Percentiles rank a stretch among this genome's conserved stretches.
phyloP scores from a whole-genome alignment of 1,140 invertebrate genomes.

The Drosophila arizonae region DNA sequence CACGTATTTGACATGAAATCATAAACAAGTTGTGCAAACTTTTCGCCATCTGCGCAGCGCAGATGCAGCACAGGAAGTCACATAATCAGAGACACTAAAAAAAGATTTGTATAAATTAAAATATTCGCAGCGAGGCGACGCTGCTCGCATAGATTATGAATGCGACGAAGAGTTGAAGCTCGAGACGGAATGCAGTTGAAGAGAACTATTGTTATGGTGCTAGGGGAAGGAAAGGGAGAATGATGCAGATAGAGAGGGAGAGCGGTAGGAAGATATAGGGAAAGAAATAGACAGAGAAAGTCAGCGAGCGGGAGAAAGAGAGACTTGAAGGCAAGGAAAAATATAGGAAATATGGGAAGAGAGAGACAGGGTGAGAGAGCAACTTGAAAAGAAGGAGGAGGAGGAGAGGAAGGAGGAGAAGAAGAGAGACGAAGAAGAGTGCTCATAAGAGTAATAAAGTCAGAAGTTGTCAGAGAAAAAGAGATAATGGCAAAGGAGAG shows the following conservation, averaged over 20 bases:
- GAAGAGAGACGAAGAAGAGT: no score
- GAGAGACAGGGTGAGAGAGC: background rate
- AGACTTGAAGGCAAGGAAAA: background rate
- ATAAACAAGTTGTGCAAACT: constrained; percentile 77
- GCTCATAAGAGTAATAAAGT: no score
- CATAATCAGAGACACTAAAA: constrained; percentile 20
- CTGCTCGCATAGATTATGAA: constrained; percentile 28
- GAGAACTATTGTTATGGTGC: background rate
- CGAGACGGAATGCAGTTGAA: background rate
- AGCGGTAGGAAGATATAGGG: no score
- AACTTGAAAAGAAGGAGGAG: background rate
- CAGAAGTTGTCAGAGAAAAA: background rate
- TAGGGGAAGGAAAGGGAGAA: background rate
- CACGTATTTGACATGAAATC: constrained; percentile 78
- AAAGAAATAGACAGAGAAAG: background rate
- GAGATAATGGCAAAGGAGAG: background rate
- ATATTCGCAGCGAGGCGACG: constrained; percentile 48
- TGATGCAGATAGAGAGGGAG: background rate
- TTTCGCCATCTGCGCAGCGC: constrained; percentile 47
- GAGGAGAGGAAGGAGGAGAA: no score
- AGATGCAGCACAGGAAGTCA: constrained; percentile 69
- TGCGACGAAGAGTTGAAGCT: background rate
- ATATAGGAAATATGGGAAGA: background rate
- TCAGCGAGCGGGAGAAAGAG: background rate
- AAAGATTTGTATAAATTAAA: constrained; percentile 73